These are phyloP conservation scores for Lepas anatifera DNA, from an alignment of 2,888 invertebrate genomes.

Conservation along the genomic window DNA sequence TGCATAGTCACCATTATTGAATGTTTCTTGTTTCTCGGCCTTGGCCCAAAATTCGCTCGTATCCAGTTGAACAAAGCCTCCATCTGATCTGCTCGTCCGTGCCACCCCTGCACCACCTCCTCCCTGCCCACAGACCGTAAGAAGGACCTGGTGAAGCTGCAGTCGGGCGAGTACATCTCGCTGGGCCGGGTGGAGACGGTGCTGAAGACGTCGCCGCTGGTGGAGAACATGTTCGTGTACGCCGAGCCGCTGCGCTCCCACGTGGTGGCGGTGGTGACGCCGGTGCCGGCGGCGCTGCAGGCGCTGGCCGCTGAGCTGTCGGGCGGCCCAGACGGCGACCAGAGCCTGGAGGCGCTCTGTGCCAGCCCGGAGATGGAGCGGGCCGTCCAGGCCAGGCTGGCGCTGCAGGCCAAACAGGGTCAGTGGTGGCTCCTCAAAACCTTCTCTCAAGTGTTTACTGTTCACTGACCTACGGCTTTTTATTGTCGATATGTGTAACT, in stretches of 20 bases:
- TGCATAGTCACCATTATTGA: no score
- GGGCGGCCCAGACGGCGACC: conserved; percentile 46
- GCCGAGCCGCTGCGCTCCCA: conserved; percentile 75
- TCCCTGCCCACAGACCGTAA: conserved; percentile 73
- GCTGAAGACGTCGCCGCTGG: conserved; percentile 53
- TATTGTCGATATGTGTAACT: no score
- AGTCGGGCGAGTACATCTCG: conserved; percentile 96
- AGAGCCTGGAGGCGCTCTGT: conserved; percentile 53
- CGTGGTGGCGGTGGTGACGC: conserved; percentile 83
- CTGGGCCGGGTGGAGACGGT: conserved; percentile 45
- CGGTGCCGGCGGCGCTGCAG: conserved; percentile 42
- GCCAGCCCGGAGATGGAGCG: conserved; percentile 56
- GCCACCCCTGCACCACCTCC: no score
- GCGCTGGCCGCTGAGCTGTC: conserved; percentile 21
- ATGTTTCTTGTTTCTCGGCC: no score
- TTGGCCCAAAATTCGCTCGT: no score
- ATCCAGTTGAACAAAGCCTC: no score
- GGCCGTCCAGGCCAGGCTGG: conserved; percentile 69
- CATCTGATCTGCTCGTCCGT: no score
- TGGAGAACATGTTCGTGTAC: conserved; percentile 96
- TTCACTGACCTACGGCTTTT: no score
- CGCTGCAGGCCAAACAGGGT: conserved; percentile 77
- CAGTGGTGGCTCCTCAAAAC: no score
- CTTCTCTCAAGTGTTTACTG: no score
- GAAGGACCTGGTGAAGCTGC: conserved; percentile 95